phyloP scores from a whole-genome alignment of 2,888 invertebrate genomes.

The Chrysomela aeneicollis region DNA sequence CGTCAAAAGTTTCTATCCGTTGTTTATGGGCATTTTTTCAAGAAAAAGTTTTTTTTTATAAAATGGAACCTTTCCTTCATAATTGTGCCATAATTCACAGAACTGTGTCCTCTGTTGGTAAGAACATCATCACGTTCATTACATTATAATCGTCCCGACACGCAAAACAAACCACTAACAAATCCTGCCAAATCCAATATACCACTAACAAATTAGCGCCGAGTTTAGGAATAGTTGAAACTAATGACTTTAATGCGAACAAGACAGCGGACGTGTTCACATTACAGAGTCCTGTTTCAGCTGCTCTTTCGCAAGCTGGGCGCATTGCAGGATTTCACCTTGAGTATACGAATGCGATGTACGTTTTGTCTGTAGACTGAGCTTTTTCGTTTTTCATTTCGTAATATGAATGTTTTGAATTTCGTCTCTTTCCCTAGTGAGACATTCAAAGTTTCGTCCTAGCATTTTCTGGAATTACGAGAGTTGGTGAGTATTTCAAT shows the following conservation, averaged over 20 bases:
- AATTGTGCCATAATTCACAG: too few species aligned
- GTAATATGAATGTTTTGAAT: constrained; percentile 6
- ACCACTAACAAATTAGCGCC: constrained; percentile 36
- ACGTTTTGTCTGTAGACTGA: constrained; percentile 14
- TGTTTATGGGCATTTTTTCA: too few species aligned
- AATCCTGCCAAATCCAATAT: constrained; percentile 35
- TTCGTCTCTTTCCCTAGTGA: neutral
- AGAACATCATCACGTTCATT: neutral
- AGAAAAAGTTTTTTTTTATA: too few species aligned
- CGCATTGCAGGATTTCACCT: constrained; percentile 32
- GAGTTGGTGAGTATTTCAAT: too few species aligned
- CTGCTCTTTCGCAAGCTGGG: constrained; percentile 22
- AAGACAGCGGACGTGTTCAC: constrained; percentile 36
- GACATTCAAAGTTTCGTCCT: too few species aligned
- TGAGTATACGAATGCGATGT: constrained; percentile 22
- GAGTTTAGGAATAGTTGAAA: constrained; percentile 40
- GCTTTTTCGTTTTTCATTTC: constrained; percentile 7
- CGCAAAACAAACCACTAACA: constrained; percentile 12
- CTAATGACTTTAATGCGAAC: constrained; percentile 39
- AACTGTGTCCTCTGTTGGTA: too few species aligned
- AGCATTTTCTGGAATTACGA: too few species aligned
- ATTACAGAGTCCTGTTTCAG: constrained; percentile 31
- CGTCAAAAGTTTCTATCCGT: too few species aligned
- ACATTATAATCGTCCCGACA: neutral
- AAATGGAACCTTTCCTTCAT: too few species aligned